Evolutionary conservation across 2,113 vertebrate genomes (phyloP).

Genomic region (Salvelinus alpinus): DNA sequence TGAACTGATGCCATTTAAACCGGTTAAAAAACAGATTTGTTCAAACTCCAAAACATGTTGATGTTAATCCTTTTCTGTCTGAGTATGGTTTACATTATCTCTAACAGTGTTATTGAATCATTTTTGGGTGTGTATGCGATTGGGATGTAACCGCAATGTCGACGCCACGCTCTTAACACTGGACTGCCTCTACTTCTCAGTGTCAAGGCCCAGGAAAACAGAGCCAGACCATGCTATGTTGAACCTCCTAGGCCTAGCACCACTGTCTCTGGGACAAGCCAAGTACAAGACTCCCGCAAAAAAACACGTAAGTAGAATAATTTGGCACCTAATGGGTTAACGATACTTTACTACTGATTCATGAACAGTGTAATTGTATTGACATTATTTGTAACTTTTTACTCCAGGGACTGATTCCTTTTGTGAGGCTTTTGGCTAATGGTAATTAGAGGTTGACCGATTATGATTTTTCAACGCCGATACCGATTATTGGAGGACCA

Average conservation of each 20-base stretch:
- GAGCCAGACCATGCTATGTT: constrained; percentile 36
- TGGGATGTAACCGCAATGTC: too few relatives aligned
- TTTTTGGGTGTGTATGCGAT: too few relatives aligned
- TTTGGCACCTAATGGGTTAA: too few relatives aligned
- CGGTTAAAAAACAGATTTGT: background rate
- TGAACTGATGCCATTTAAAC: too few relatives aligned
- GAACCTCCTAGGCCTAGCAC: constrained; percentile 54
- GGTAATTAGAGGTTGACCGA: background rate
- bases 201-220: constrained; percentile 59
- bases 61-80: background rate
- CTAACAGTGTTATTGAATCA: background rate
- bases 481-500: too few relatives aligned
- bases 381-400: too few relatives aligned
- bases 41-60: too few relatives aligned
- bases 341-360: background rate
- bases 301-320: constrained; percentile 76
- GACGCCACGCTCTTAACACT: background rate
- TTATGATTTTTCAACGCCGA: too few relatives aligned
- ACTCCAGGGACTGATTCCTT: too few relatives aligned
- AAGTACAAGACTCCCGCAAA: constrained; percentile 69
- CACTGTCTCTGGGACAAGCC: constrained; percentile 43
- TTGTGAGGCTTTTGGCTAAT: background rate
- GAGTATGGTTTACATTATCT: background rate
- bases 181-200: constrained; percentile 37
- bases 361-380: background rate